Evolutionary conservation across 2,797 vertebrate genomes (phyloP).

Genomic region (Aeoliscus strigatus): DNA sequence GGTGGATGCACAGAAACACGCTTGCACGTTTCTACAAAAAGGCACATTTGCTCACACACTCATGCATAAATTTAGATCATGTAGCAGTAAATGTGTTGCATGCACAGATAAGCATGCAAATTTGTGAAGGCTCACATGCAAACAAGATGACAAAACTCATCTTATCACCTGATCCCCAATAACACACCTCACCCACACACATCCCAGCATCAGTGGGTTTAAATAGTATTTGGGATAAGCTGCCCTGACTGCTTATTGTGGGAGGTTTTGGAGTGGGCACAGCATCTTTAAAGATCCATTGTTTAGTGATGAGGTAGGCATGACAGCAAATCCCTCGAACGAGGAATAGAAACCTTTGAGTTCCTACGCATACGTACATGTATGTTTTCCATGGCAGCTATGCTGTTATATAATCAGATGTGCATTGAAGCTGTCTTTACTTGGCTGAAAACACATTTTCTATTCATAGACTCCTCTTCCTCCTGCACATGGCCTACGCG

Average conservation of each 20-base stretch:
- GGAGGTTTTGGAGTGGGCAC: slow-evolving; percentile 40
- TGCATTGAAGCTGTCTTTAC: slow-evolving; percentile 49
- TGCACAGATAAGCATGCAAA: slow-evolving; percentile 2
- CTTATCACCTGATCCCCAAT: slow-evolving; percentile 17
- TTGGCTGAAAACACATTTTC: slow-evolving; percentile 28
- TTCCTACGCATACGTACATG: slow-evolving; percentile 23
- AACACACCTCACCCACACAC: slow-evolving; percentile 17
- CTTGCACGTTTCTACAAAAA: neutral
- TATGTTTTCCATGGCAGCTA: slow-evolving; percentile 44
- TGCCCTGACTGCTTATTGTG: slow-evolving; percentile 45
- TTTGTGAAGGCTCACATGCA: slow-evolving; percentile 7
- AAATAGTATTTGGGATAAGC: slow-evolving; percentile 47
- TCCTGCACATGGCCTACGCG: slow-evolving; percentile 38
- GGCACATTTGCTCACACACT: slow-evolving; percentile 1
- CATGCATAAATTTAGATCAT: neutral
- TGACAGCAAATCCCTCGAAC: slow-evolving; percentile 38
- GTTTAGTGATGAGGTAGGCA: slow-evolving; percentile 38
- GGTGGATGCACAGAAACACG: slow-evolving; percentile 6
- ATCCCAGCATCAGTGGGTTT: slow-evolving; percentile 47
- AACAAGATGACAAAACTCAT: slow-evolving; percentile 5
- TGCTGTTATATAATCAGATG: slow-evolving; percentile 49
- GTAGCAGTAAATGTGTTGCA: slow-evolving; percentile 1
- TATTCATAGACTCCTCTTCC: slow-evolving; percentile 52
- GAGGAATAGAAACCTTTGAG: slow-evolving; percentile 30
- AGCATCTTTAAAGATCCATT: slow-evolving; percentile 48